Evolutionary conservation across 2,797 vertebrate species (phyloP), one percentile per base, ranked within the genome.

Genomic region (Vireo griseus): DNA sequence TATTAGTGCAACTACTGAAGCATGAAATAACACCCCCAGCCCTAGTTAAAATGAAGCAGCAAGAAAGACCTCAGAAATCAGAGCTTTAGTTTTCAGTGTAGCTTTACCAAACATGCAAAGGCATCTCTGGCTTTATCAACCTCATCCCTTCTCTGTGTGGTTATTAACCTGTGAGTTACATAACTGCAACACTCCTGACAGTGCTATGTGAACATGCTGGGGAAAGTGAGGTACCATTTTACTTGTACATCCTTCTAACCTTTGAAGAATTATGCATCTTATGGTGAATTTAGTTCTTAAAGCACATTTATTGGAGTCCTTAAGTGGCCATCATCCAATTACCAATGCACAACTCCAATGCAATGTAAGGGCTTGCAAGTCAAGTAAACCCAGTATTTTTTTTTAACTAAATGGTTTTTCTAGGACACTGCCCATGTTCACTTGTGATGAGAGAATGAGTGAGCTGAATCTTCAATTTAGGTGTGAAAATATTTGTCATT

Each of bases 1-100:
- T 52, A 94, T 96, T 95, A 96, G 62, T 86, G 93, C 54, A 84
- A 3, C 85, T 72, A 42, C 5, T 80, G 87, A 86, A 86, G 92
- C 89, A 88, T 93, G 90, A 96, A 96, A 94, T 93, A 90, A 72
- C 28, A 31, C 35, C 54, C 71, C 24, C 47, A 90, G 44, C 47
- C 74, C 68, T n/a, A 22, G 74, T 33, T 68, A 42, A 50, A 90
- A 85, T 31, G 45, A 66, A 58, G 47, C 78, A 71, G 28, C 11
- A 35, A 92, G 80, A 80, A 69, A 84, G 59, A 50, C 55, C 35
- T 68, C 76, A 77, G 63, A 63, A 96, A 95, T 25, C 29, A 58
- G 63, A 62, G 55, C 2, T 29, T 78, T 74, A 72, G 24, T 77
- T 86, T 88, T 82, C 61, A 47, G 12, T 55, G 50, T 28, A 48